Evolutionary conservation across 2,888 invertebrate species (phyloP), one percentile per base, ranked within the genome.

Genomic region (Amphiduros pacificus): DNA sequence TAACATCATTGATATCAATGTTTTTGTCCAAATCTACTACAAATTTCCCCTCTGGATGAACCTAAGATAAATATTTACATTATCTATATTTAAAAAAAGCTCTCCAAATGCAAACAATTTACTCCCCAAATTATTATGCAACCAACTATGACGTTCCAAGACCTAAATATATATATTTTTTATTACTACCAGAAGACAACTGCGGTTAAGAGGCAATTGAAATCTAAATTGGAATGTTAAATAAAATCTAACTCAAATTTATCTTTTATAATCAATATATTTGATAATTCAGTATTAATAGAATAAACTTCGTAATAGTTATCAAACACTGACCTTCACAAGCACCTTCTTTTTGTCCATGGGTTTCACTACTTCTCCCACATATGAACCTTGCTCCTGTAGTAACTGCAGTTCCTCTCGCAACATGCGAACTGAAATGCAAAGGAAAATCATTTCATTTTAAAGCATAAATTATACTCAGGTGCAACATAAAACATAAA

Each of bases 281-380:
- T n/a, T n/a, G n/a, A n/a, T n/a, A n/a, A n/a, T n/a, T n/a, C n/a
- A n/a, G n/a, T n/a, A n/a, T n/a, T n/a, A n/a, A n/a, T n/a, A n/a
- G n/a, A n/a, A n/a, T n/a, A n/a, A n/a, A n/a, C n/a, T n/a, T n/a
- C n/a, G n/a, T n/a, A n/a, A n/a, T n/a, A n/a, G n/a, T n/a, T n/a
- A n/a, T n/a, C n/a, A n/a, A n/a, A n/a, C n/a, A 40, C 55, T 17
- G n/a, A 86, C 85, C 85, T 99, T 99, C 0, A 99, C 98, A 0
- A 99, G 87, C 0, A 99, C 98, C 83, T 99, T 99, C 85, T 99
- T 99, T 84, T 99, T 99, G 83, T 99, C 99, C 98, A 99, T 99
- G 0, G 97, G 96, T 81, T 99, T 98, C 0, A 98, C 97, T 3
- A 99, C 98, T 85, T 99, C 99, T 11, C 99, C 99, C 2, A 99